A percentile compares a stretch with the other conserved stretches of the same genome.
phyloP scores from a whole-genome alignment of 2,797 vertebrate genomes.

The Varecia variegata region DNA sequence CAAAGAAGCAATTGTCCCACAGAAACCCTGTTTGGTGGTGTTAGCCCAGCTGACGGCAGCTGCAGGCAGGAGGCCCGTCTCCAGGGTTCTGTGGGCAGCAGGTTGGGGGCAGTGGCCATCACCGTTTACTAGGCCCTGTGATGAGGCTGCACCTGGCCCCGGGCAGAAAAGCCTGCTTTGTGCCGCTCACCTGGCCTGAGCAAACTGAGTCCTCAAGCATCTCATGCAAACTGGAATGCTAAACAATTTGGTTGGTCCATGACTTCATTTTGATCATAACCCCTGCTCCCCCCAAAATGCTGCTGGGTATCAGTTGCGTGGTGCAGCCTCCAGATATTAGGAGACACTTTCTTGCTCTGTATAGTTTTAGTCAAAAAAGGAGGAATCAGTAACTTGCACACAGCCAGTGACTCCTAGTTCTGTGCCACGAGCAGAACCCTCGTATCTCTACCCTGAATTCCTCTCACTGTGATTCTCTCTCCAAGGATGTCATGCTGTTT shows the following conservation, averaged over 20 bases:
- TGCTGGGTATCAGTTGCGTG: not conserved
- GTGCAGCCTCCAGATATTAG: not conserved
- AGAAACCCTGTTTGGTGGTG: rapidly evolving
- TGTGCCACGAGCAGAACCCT: not conserved
- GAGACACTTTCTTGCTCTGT: not conserved
- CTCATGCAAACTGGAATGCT: not conserved
- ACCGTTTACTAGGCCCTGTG: not conserved
- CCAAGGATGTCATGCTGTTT: not conserved
- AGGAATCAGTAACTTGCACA: not conserved
- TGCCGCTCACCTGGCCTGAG: not conserved
- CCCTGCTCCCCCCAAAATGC: not conserved
- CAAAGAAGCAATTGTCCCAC: constrained; percentile 74
- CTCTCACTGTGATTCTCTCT: not conserved
- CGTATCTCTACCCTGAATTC: not conserved
- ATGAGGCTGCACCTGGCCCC: not conserved
- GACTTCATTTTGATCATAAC: not conserved
- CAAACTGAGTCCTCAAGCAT: not conserved
- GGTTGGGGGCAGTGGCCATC: not conserved
- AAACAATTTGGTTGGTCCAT: not conserved
- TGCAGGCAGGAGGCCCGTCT: not conserved
- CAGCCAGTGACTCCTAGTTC: not conserved
- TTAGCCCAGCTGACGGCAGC: constrained; percentile 13
- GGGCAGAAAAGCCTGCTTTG: not conserved
- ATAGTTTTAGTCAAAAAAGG: not conserved
- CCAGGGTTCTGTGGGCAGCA: not conserved